Evolutionary conservation across 1,140 invertebrate species (phyloP), one percentile per base, ranked within the genome.

Genomic region (Magallana angulata): DNA sequence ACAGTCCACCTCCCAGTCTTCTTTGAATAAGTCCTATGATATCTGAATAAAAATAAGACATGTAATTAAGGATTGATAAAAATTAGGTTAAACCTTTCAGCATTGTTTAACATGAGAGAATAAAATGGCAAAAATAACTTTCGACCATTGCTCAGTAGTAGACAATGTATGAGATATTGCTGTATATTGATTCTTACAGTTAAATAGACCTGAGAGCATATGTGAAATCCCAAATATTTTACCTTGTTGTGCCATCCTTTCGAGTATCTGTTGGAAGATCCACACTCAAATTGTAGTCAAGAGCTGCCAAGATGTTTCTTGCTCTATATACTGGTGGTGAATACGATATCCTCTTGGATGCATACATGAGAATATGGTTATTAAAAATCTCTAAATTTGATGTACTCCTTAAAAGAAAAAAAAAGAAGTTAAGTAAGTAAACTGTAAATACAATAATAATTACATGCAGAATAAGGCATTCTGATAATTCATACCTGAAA

Each of bases 311-410:
- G 12, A 48, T 64, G 62, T 85, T 85, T 36, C 85, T 30, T 30
- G 85, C 85, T 76, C 30, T 68, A 18, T 85, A 85, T 12, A 85
- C 83, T 18, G 83, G 83, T 24, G 83, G 83, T 9, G 83, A 84
- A 59, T 59, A 84, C 1, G 83, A 57, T 59, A 84, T 59, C 57
- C 83, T 57, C 48, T 60, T 84, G 8, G 83, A 57, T 12, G 83
- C 57, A 59, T 84, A 59, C 83, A 84, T 84, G 7, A 84, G 36
- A 59, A 84, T 84, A 48, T 84, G 83, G 11, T 84, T 57, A 12
- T 84, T 57, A 11, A 84, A 84, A 60, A 59, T 62, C 48, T 84
- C 83, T 14, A 84, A 59, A n/a, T 84, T 59, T 59, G 83, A 16
- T 59, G 83, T 84, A 18, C 83, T 84, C 56, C 58, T 84, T 56